Evolutionary conservation across 1,140 invertebrate species (phyloP), one percentile per base, ranked within the genome.

Genomic region (Megathymus violae): DNA sequence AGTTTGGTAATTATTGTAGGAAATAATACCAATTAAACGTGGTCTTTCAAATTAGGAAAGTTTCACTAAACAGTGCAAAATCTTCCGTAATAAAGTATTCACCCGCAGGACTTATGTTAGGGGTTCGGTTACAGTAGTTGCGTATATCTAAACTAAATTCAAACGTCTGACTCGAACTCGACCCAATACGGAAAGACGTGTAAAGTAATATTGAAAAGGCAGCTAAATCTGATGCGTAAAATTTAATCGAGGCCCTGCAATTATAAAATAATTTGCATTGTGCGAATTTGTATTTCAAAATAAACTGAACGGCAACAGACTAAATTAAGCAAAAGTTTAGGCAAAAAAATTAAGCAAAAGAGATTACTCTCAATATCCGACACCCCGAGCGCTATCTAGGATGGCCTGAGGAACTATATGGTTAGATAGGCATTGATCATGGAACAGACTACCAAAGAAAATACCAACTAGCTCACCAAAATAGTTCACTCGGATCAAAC

Each of bases 71-170:
- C 9, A 31, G 27, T 31, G 9, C 27, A 11, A 36, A 36, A 36
- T 36, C 34, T 11, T 36, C 34, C 10, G 34, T 36, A 11, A 36
- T n/a, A n/a, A 36, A 36, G 34, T 36, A 36, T 36, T 36, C 34
- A 2, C 34, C 34, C n/a, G 4, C 34, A 36, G 34, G 11, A 36
- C 34, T 36, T 36, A 36, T 36, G 34, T 36, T 36, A 36, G 34
- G 34, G n/a, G 11, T 36, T 11, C 34, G 7, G 7, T 36, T n/a
- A 11, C 34, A 36, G 34, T 36, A 10, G 2, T 36, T 36, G 4
- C 10, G 34, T 36, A 36, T 36, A 4, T 36, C 34, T 36, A 36
- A 36, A 36, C 4, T 36, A 11, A 36, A 36, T 7, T 36, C 34
- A 36, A 36, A 36, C 34, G 34, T 11, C 11, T 36, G 11, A n/a